A percentile compares a stretch with the other conserved stretches of the same genome.
phyloP scores from a whole-genome alignment of 2,888 invertebrate genomes.

The Caenorhabditis macrosperma region DNA sequence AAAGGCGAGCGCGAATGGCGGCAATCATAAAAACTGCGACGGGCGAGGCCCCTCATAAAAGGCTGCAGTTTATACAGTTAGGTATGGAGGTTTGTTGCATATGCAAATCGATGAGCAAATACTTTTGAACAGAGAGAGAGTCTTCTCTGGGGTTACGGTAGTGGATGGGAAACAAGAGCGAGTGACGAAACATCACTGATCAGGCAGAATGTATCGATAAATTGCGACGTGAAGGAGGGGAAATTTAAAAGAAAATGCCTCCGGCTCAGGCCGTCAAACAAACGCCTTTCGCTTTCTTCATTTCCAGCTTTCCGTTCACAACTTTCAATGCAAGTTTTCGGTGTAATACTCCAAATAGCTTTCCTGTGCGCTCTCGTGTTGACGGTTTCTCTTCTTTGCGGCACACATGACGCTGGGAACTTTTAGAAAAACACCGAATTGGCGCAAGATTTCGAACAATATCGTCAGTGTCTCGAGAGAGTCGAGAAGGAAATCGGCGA shows the following conservation, averaged over 20 bases:
- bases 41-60: too few relatives aligned
- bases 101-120: too few relatives aligned
- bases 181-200: too few relatives aligned
- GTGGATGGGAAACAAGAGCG: too few relatives aligned
- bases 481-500: conserved; percentile 20
- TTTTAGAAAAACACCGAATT: conserved; percentile 43
- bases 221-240: too few relatives aligned
- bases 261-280: too few relatives aligned
- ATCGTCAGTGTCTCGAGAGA: conserved; percentile 41
- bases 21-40: conserved; percentile 29
- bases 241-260: too few relatives aligned
- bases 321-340: conserved; percentile 22
- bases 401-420: neutral
- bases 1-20: neutral
- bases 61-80: conserved; percentile 1
- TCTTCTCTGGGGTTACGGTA: too few relatives aligned
- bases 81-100: conserved; percentile 4
- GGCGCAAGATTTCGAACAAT: conserved; percentile 43
- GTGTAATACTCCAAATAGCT: conserved; percentile 25
- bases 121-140: too few relatives aligned
- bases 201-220: too few relatives aligned
- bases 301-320: conserved; percentile 2
- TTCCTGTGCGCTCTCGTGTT: conserved; percentile 3
- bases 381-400: neutral
- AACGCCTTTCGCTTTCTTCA: neutral